These are phyloP conservation scores for Gymnoscopelus microlampas DNA, from an alignment of 2,797 vertebrate species.

Conservation along the genomic window DNA sequence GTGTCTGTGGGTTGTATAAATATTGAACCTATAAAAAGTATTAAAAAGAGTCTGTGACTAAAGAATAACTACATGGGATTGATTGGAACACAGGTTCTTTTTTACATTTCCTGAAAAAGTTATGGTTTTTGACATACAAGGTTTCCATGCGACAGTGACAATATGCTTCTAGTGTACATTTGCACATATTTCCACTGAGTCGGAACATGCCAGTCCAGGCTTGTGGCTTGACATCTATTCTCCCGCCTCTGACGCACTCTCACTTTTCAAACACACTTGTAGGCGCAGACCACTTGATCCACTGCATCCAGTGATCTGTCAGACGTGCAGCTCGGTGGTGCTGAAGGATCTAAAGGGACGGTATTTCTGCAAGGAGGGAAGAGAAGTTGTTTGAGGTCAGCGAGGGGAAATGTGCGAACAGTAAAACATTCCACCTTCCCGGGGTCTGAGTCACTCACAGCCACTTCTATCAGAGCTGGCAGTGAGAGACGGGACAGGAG, in stretches of 20 bases:
- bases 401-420: constrained; percentile 66
- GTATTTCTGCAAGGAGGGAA: constrained; percentile 71
- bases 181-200: constrained; percentile 40
- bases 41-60: no score
- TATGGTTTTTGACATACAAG: no score
- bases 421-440: constrained; percentile 70
- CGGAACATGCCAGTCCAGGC: constrained; percentile 43
- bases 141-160: no score
- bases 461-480: constrained; percentile 41
- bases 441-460: constrained; percentile 59
- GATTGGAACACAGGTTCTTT: no score
- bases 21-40: no score
- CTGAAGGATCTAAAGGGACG: constrained; percentile 74
- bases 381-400: constrained; percentile 67
- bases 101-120: no score
- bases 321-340: constrained; percentile 62
- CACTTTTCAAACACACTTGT: constrained; percentile 52
- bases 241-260: constrained; percentile 31
- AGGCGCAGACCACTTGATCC: constrained; percentile 61
- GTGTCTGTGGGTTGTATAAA: no score
- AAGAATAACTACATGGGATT: no score
- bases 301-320: constrained; percentile 61
- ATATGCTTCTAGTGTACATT: constrained; percentile 8
- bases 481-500: constrained; percentile 12
- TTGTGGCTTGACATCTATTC: constrained; percentile 47